Evolutionary conservation across 2,113 vertebrate genomes (phyloP), one percentile per base, ranked within the genome.

Genomic region (Spea bombifrons): DNA sequence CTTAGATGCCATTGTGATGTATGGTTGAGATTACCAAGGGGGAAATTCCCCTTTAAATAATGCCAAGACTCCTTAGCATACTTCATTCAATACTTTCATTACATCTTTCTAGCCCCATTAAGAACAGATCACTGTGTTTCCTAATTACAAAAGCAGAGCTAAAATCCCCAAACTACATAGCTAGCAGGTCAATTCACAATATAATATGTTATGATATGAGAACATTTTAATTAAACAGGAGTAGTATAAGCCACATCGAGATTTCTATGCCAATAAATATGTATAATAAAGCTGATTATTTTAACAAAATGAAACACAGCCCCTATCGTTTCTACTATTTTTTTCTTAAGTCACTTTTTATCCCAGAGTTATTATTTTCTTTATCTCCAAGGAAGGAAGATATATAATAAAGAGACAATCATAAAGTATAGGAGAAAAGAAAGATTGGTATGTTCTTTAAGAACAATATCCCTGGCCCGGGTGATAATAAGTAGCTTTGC

Each of bases 111-210:
- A 10, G n/a, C 66, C 66, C 66, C n/a, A 16, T 70, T 70, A 52
- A 70, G 47, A 13, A 70, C 67, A 70, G 67, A 70, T 70, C 48
- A 70, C n/a, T 4, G 46, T 70, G 48, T 52, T 70, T 70, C 67
- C 17, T 70, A 70, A 70, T 70, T 70, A 16, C 46, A 17, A 44
- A 46, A 44, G 66, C 50, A 17, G 15, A 9, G 2, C n/a, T 12
- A 70, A 70, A 70, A 70, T 49, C 5, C 4, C 61, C 12, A 69
- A 69, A 49, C 7, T 16, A 16, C 67, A 70, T 3, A 50, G 12
- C 46, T 9, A 7, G 8, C 16, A 49, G 7, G 48, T 50, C 10
- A 70, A 7, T 50, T 49, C 48, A 50, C 15, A 70, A 6, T 50
- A 49, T 6, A 15, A 9, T 15, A 13, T 4, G 15, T 16, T 8